Evolutionary conservation across 2,113 vertebrate species (phyloP), one percentile per base, ranked within the genome.

Genomic region (Lampris megalopsis): DNA sequence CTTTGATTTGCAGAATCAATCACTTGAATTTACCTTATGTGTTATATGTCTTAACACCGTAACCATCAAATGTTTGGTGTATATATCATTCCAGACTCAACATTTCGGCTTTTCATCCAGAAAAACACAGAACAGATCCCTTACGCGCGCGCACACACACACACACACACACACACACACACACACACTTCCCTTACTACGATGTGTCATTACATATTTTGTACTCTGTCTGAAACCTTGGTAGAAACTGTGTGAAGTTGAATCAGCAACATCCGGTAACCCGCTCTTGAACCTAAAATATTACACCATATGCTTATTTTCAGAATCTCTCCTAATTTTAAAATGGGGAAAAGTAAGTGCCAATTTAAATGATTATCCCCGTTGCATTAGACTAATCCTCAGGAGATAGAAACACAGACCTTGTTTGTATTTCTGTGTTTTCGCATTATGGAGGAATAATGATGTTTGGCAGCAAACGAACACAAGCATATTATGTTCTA

Each of bases 381-480:
- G 1, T 10, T 64, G 75, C 71, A 72, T 79, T 47, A 45, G 38
- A 49, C 4, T 87, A 83, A 89, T 82, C 85, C 78, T 68, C 54
- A 1, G 1, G 70, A 82, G 85, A 69, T 75, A 81, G 70, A 84
- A 84, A 69, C 73, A 81, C 72, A 52, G 41, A 36, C 48, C 11
- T 40, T 41, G 48, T 58, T 45, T 63, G 49, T 72, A 7, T 71
- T 71, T 74, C 56, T 36, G 3, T 54, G 1, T 72, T 9, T 76
- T 75, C 76, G 75, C 64, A 24, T 24, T 24, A 75, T 70, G 73
- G 45, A 80, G 80, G 87, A 84, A 83, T 89, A 86, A 86, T 52
- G 63, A 56, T 74, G 77, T 81, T 84, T 88, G 77, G 77, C 77
- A 77, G 38, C 57, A 47, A 6, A 7, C 9, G 24, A 24, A 24